Base-by-base conservation (phyloP, 1,140 invertebrate species). In the Leptinotarsa lineolata region DNA sequence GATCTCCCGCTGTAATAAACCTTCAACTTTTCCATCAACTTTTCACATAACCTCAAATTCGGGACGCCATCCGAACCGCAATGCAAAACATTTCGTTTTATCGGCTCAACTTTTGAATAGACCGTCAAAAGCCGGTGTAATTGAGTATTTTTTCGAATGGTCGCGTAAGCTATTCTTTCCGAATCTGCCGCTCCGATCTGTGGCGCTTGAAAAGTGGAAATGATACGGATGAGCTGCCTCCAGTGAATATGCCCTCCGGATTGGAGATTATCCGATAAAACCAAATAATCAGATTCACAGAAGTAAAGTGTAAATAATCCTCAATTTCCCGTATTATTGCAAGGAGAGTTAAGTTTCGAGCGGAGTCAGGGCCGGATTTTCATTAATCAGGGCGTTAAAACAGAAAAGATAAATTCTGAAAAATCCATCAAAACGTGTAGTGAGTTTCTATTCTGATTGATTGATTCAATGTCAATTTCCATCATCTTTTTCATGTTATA, bases 101-200 rank as follows among this genome's bases (percentile, higher is more conserved):
- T 30, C 22, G 24, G 24, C 64, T n/a, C 39, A 44, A n/a, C 22
- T 66, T 66, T 66, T 18, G 64, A 66, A 66, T 66, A 39, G 64
- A 39, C 22, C 22, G 64, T 66, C 64, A 66, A 66, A 66, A 66
- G 64, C 39, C 64, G 30, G 30, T 30, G 39, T 66, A 66, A 66
- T 66, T 66, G 64, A 66, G 64, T 66, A 13, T 54, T 66, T 66
- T 66, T 66, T 66, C 64, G 39, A 66, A 39, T 18, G 22, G 39
- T 8, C 64, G 15, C 64, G 22, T 66, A 66, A 66, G 64, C 64
- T 44, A 30, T 30, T 44, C 64, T 66, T 30, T 66, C 39, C 39
- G 30, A 66, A 66, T 66, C 64, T 66, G 22, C 30, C 22, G 64
- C n/a, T 16, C 22, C 39, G 64, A 66, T 66, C 22, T 54, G n/a